phyloP scores from a whole-genome alignment of 2,797 vertebrate genomes.

The Momotus momota region DNA sequence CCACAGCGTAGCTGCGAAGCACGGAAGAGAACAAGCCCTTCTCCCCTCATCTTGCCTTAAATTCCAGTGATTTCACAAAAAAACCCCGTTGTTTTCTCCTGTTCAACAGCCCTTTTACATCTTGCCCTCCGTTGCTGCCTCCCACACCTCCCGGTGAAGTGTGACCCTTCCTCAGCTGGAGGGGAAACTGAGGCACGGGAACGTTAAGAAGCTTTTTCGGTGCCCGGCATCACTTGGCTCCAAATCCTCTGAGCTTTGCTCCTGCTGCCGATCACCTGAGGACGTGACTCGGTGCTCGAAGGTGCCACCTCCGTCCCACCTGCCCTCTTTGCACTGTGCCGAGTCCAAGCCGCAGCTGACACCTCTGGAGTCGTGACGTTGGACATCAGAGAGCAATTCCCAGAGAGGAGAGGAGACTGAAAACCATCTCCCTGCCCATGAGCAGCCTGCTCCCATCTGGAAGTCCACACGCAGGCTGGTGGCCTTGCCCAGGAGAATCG shows the following conservation, averaged over 20 bases:
- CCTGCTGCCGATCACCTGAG: not conserved
- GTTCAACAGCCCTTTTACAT: not conserved
- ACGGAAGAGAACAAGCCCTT: fast-evolving
- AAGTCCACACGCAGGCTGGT: fast-evolving
- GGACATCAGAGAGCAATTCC: not conserved
- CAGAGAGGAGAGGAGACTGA: not conserved
- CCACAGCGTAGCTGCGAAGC: not conserved
- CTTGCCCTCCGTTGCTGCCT: not conserved
- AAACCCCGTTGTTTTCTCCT: not conserved
- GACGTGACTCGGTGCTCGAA: no score
- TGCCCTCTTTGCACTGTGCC: not conserved
- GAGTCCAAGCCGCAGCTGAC: not conserved
- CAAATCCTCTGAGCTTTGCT: not conserved
- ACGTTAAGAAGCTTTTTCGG: not conserved
- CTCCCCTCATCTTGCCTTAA: not conserved
- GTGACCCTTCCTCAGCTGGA: not conserved
- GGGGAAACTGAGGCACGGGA: not conserved
- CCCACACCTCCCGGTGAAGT: not conserved
- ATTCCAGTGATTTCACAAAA: not conserved
- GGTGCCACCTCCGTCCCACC: not conserved
- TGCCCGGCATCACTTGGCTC: not conserved
- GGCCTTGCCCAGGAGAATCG: not conserved
- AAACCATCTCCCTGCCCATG: not conserved
- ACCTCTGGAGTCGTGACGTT: fast-evolving
- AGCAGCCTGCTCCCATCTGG: not conserved